Conservation (phyloP, 2,797 vertebrate genomes). For the Gila robusta region DNA sequence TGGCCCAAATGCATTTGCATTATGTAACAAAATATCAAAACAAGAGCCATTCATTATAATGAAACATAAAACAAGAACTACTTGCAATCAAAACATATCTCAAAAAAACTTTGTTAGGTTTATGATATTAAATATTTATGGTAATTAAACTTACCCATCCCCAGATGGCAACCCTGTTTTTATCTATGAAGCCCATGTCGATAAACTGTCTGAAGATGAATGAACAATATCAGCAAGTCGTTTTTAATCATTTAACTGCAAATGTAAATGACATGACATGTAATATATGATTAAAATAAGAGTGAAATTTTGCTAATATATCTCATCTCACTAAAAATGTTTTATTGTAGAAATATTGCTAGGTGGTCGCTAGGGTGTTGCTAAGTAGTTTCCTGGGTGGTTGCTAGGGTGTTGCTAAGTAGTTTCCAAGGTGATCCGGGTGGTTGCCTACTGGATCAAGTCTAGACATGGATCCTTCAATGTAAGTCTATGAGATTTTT, state of each 20-base stretch:
- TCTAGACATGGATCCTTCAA: background rate
- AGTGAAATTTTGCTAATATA: background rate
- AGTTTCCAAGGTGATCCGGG: background rate
- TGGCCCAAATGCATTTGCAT: background rate
- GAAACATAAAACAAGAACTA: background rate
- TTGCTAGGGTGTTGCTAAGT: background rate
- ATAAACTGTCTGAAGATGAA: constrained; percentile 84
- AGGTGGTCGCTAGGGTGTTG: background rate
- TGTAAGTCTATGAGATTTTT: background rate
- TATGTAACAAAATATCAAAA: background rate
- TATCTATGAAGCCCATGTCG: constrained; percentile 88
- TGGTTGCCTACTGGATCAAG: background rate
- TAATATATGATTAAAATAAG: background rate
- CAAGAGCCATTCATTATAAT: background rate
- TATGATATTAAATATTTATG: background rate
- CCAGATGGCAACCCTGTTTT: constrained; percentile 92
- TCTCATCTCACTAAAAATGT: background rate
- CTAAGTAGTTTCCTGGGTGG: background rate
- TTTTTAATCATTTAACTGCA: background rate
- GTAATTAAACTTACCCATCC: constrained; percentile 90
- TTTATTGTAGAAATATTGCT: background rate
- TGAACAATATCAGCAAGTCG: background rate
- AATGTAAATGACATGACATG: background rate
- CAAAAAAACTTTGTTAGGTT: background rate
- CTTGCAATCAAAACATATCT: background rate